Evolutionary conservation across 30 jellyfish, hydroid and myxozoan species (phyloP), one percentile per base, ranked within the genome.

Genomic region (Hydractinia echinata): DNA sequence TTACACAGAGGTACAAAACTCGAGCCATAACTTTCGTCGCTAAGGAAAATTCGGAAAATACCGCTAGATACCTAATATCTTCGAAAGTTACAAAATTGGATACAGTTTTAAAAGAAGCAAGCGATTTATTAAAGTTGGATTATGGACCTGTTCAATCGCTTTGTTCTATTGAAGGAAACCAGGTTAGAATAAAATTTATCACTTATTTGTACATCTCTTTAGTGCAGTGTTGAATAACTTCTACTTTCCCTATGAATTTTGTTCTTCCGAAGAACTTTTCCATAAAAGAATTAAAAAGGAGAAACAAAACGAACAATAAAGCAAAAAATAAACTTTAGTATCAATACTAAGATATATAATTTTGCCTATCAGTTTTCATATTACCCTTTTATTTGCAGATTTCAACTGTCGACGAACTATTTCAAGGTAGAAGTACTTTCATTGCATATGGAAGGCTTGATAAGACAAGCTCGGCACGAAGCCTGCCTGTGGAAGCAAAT

Each of bases 121-220:
- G 95, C 53, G 87, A 81, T 71, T 78, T 81, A 8, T 78, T 89
- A 20, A 86, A 83, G 79, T 61, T 88, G 72, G 77, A 88, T 56
- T 73, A 66, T 61, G 96, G 96, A 15, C 87, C 93, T 30, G 93
- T 88, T n/a, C 76, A 64, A 54, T 89, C 79, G 53, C 69, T 86
- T 8, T 80, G 8, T 55, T 80, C 89, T 4, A 39, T 76, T 0
- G 90, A 86, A n/a, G 95, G 95, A 10, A 80, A 86, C 56, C 81
- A 81, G 87, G 95, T 86, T 60, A 19, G 82, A 44, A 7, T 3
- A 13, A 58, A 11, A 30, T 0, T n/a, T 30, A 30, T 30, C 2
- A 30, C 44, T 30, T 30, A 30, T 30, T 30, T 30, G 44, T 30
- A 30, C 44, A 30, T 30, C 44, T 30, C 44, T 30, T 30, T 30